These are phyloP conservation scores for Bos taurus DNA, from an alignment of 2,113 vertebrate genomes.

Conservation along the genomic window ARS-UCD2.0 NC_037335.1:26612501-26613000, in stretches of 20 bases:
- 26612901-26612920: conserved; percentile 87
- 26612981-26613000: conserved; percentile 95
- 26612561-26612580: background rate
- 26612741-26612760: background rate
- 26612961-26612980: conserved; percentile 92
- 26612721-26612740: background rate
- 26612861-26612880: background rate
- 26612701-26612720: background rate
- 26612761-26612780: background rate
- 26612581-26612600: background rate
- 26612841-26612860: background rate
- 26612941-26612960: conserved; percentile 95
- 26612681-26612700: background rate
- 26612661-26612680: background rate
- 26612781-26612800: background rate
- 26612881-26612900: background rate
- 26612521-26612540: background rate
- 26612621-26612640: background rate
- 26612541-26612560: background rate
- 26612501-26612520: background rate
- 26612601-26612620: background rate
- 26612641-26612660: background rate
- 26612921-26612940: conserved; percentile 96
- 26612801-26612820: background rate
- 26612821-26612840: background rate